A percentile compares a stretch with the other conserved stretches of the same genome.
phyloP scores from a whole-genome alignment of 1,140 invertebrate genomes.

The Spodoptera frugiperda region DNA sequence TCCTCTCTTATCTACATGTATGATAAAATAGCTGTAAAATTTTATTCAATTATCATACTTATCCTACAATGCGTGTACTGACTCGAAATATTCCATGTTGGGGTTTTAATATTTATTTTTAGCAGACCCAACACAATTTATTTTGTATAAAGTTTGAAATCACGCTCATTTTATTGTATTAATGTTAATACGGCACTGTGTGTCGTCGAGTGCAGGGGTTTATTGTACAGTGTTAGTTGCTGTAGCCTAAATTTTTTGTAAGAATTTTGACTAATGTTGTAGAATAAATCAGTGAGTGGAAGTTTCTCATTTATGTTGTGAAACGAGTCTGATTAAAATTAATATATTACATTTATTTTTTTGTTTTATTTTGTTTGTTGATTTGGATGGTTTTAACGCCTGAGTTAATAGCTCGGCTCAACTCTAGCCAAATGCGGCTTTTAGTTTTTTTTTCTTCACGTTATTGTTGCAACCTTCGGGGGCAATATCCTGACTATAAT shows the following conservation, averaged over 20 bases:
- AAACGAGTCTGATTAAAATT: slow-evolving; percentile 85
- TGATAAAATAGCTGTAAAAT: slow-evolving; percentile 46
- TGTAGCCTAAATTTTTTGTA: slow-evolving; percentile 59
- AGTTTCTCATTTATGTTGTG: slow-evolving; percentile 81
- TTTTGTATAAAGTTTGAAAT: slow-evolving; percentile 51
- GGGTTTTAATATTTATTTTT: slow-evolving; percentile 51
- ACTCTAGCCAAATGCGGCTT: not conserved
- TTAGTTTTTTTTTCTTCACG: not conserved
- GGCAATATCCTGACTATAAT: not conserved
- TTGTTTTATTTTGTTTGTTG: slow-evolving; percentile 62
- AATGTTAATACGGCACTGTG: slow-evolving; percentile 66
- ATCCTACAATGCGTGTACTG: slow-evolving; percentile 59
- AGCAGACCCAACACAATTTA: slow-evolving; percentile 41
- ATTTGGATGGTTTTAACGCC: not conserved
- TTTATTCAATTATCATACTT: slow-evolving; percentile 48
- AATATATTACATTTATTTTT: slow-evolving; percentile 70
- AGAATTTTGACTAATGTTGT: slow-evolving; percentile 62
- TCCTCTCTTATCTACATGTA: slow-evolving; percentile 41
- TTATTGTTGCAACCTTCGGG: too few relatives aligned
- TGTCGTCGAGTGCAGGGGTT: slow-evolving; percentile 65
- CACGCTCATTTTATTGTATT: slow-evolving; percentile 53
- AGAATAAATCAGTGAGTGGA: slow-evolving; percentile 60
- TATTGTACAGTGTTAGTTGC: slow-evolving; percentile 64
- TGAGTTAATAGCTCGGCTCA: not conserved
- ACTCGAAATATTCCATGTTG: slow-evolving; percentile 71